A percentile compares a stretch with the other conserved stretches of the same genome.
Conservation (phyloP, 64 coral and sea anemone genomes). For the Montipora cactus region DNA sequence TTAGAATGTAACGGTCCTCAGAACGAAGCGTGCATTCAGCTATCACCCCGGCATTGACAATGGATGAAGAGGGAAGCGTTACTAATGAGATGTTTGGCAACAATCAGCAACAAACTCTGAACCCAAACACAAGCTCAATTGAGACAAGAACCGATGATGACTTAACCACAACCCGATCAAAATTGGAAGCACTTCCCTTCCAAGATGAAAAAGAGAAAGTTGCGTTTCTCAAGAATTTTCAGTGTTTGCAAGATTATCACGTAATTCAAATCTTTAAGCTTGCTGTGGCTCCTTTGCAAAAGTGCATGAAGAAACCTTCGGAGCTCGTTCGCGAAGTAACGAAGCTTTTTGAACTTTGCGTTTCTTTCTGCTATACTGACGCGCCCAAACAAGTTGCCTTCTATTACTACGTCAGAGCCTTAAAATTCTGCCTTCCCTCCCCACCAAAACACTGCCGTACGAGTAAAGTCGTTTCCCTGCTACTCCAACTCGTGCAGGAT, state of each 20-base stretch:
- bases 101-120: not conserved
- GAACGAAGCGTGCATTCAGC: not conserved
- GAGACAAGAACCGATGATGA: not conserved
- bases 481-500: conserved; percentile 20
- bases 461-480: not conserved
- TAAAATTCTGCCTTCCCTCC: conserved; percentile 15
- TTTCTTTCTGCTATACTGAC: conserved; percentile 9
- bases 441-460: not conserved
- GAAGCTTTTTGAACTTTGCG: not conserved
- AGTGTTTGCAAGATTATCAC: not conserved
- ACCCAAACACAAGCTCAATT: not conserved
- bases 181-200: not conserved
- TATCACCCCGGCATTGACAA: not conserved
- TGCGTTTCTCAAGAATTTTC: not conserved
- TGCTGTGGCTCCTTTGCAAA: not conserved
- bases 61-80: not conserved
- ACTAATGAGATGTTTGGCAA: too few species aligned
- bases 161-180: not conserved
- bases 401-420: not conserved
- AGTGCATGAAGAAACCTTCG: not conserved
- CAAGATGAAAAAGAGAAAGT: not conserved
- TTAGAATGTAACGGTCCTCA: too few species aligned
- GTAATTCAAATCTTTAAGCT: not conserved
- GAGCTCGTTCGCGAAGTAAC: not conserved
- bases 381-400: not conserved